A percentile compares a stretch with the other conserved stretches of the same genome.
These are phyloP conservation scores for Gorsachius goisagi DNA, from an alignment of 2,113 vertebrate species.

Conservation along the genomic window DNA sequence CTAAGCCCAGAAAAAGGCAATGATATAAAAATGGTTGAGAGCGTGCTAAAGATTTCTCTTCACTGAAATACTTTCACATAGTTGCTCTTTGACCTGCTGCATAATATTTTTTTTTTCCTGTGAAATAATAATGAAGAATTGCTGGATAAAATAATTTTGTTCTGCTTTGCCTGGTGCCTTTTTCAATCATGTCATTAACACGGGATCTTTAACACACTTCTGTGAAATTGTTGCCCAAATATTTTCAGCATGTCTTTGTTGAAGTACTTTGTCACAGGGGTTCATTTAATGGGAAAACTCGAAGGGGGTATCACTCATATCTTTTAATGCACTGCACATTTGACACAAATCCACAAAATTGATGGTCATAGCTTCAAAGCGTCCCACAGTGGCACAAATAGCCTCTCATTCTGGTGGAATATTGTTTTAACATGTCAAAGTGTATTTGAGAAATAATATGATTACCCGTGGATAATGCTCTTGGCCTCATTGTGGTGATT, in stretches of 20 bases:
- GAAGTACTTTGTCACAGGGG: not conserved
- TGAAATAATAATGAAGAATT: not conserved
- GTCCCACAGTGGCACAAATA: not conserved
- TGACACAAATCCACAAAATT: slow-evolving; percentile 30
- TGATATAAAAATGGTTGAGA: not conserved
- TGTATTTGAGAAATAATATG: slow-evolving; percentile 39
- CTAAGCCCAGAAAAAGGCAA: not conserved
- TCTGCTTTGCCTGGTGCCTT: not conserved
- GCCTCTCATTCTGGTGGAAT: not conserved
- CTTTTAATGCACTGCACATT: not conserved
- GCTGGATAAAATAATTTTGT: not conserved
- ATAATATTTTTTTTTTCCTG: not conserved
- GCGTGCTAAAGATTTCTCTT: not conserved
- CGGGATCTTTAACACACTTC: not conserved
- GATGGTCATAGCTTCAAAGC: not conserved
- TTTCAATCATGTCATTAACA: not conserved
- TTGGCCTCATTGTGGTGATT: slow-evolving; percentile 27
- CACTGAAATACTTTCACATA: not conserved
- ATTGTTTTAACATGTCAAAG: slow-evolving; percentile 39
- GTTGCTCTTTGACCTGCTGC: not conserved
- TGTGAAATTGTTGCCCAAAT: not conserved
- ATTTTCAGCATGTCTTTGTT: not conserved
- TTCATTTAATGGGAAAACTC: not conserved
- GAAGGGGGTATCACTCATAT: not conserved
- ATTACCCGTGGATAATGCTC: not conserved